phyloP scores from a whole-genome alignment of 2,888 invertebrate species.

The Drosophila meridionalis region DNA sequence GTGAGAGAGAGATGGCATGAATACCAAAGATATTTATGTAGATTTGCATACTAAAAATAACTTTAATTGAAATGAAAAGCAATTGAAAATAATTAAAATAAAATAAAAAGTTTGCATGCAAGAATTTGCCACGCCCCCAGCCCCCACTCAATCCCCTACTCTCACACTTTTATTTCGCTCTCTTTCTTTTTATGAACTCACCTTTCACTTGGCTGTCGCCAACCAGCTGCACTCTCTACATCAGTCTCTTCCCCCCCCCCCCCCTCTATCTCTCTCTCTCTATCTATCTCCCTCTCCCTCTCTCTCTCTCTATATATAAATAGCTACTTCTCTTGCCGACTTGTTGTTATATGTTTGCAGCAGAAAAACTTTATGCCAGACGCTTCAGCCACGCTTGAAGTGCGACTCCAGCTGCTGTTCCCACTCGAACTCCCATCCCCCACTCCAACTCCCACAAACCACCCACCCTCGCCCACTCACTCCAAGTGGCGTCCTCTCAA shows the following conservation, averaged over 20 bases:
- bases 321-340: constrained; percentile 56
- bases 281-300: not conserved
- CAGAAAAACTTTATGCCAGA: constrained; percentile 61
- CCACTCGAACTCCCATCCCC: not conserved
- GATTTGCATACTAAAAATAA: constrained; percentile 15
- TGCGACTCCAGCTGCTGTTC: not conserved
- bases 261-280: not conserved
- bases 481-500: constrained; percentile 53
- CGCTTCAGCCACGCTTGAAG: constrained; percentile 53
- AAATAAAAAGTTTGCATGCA: constrained; percentile 36
- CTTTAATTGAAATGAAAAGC: constrained; percentile 43
- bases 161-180: not conserved
- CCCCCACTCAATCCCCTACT: not conserved
- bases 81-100: constrained; percentile 60
- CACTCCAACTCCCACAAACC: not conserved
- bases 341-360: constrained; percentile 22
- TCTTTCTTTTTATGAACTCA: constrained; percentile 8
- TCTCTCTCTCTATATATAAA: not conserved
- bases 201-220: constrained; percentile 21
- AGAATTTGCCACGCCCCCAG: not conserved
- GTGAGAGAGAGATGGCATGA: not conserved
- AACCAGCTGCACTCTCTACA: constrained; percentile 9
- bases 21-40: constrained; percentile 16
- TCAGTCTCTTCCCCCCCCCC: no score
- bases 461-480: no score